Evolutionary conservation across 1,140 invertebrate genomes (phyloP).

Genomic region (Saccostrea glomerata): DNA sequence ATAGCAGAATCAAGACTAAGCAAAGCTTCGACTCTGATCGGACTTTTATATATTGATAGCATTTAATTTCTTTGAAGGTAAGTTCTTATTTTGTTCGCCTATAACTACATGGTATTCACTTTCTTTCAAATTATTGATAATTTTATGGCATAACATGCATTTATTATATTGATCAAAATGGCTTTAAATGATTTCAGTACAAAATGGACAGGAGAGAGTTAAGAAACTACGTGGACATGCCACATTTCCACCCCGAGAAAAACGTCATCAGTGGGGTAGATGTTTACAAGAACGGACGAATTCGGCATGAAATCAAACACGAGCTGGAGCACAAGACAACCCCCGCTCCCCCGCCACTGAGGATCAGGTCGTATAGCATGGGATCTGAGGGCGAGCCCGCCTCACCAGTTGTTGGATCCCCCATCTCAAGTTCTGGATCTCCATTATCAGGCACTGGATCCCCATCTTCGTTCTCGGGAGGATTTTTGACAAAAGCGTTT

Average conservation of each 20-base stretch:
- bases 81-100: too few species aligned
- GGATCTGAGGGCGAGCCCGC: constrained; percentile 36
- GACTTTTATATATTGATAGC: too few species aligned
- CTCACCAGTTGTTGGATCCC: constrained; percentile 32
- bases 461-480: neutral
- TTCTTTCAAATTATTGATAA: too few species aligned
- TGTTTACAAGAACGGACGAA: neutral
- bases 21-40: too few species aligned
- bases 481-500: constrained; percentile 29
- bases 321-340: neutral
- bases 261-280: constrained; percentile 13
- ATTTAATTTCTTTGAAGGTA: too few species aligned
- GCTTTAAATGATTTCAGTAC: neutral
- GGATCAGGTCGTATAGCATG: neutral
- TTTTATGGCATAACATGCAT: too few species aligned
- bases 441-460: neutral
- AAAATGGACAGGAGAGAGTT: constrained; percentile 9
- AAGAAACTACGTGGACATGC: constrained; percentile 22
- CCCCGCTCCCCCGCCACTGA: neutral
- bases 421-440: neutral
- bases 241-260: constrained; percentile 34
- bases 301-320: constrained; percentile 16
- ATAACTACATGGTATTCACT: too few species aligned
- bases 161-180: neutral
- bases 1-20: too few species aligned